Evolutionary conservation across 2,797 vertebrate genomes (phyloP), one percentile per base, ranked within the genome.

Genomic region (Acipenser ruthenus): DNA sequence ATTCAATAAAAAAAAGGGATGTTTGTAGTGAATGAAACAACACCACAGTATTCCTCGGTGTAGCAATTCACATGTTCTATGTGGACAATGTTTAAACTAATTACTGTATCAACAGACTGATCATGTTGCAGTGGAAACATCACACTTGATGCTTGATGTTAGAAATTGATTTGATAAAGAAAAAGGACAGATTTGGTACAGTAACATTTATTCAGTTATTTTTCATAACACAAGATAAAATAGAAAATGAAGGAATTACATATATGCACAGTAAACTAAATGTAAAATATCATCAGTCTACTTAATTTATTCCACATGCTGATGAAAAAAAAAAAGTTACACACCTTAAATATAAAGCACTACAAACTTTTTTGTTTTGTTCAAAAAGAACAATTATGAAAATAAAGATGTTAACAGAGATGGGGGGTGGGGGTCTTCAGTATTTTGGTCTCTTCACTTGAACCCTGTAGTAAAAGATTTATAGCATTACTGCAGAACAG

Each of bases 371-470:
- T 49, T 18, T 18, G 18, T 18, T 51, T 48, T 59, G 50, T 10
- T 60, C 61, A 67, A 58, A 18, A 70, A 8, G 6, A 51, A 63
- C n/a, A 63, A 58, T 63, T 60, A 49, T 12, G 48, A 11, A 62
- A 49, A 23, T 6, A 60, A 11, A 6, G 15, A 49, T 12, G 12
- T 68, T 15, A 10, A 12, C 15, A 49, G 8, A 10, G 51, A 53
- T 51, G 1, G 7, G 13, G 13, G 12, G 53, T 18, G 1, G 49
- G 23, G 23, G 4, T 62, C 63, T 50, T 92, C 83, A 98, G 78
- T 97, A 97, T 79, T 96, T 97, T 2, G 94, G 94, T 67, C 95
- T 92, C 71, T 97, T 97, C 70, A 95, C 87, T 56, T 95, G 89
- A 69, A 95, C 94, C 77, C 95, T 97, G 78, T 23, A 83, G 82